Conservation (phyloP, 2,888 invertebrate genomes). For the Crossocerus cetratus region DNA sequence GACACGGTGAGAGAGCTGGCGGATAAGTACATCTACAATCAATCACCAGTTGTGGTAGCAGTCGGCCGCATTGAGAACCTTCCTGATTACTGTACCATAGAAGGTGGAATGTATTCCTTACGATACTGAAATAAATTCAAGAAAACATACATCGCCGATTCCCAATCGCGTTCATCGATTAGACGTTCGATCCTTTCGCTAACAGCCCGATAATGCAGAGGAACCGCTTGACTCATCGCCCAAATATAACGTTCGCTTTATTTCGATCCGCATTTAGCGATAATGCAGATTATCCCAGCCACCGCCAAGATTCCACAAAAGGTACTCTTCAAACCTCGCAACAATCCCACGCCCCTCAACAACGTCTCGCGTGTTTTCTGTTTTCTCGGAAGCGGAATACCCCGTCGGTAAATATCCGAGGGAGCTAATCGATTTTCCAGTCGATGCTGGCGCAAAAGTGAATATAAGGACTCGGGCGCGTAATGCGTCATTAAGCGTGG, state of each 20-base stretch:
- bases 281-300: background rate
- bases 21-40: constrained; percentile 75
- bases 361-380: no score
- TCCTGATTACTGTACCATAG: constrained; percentile 71
- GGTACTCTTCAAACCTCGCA: background rate
- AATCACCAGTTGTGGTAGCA: constrained; percentile 76
- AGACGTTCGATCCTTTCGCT: background rate
- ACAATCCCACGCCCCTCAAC: no score
- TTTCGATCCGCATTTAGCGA: background rate
- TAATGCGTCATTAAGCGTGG: constrained; percentile 31
- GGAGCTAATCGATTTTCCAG: background rate
- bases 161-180: no score
- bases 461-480: constrained; percentile 22
- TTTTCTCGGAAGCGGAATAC: background rate
- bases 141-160: no score
- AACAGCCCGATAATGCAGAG: background rate
- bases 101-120: constrained; percentile 32
- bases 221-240: background rate
- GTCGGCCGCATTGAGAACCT: constrained; percentile 77
- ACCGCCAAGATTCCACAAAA: background rate
- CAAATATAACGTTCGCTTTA: background rate
- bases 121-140: constrained; percentile 26
- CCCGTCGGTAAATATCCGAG: background rate
- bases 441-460: background rate
- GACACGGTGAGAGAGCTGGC: constrained; percentile 56